A percentile compares a stretch with the other conserved stretches of the same genome.
Evolutionary conservation across 2,797 vertebrate species (phyloP).

Genomic region (Myripristis jacobus): DNA sequence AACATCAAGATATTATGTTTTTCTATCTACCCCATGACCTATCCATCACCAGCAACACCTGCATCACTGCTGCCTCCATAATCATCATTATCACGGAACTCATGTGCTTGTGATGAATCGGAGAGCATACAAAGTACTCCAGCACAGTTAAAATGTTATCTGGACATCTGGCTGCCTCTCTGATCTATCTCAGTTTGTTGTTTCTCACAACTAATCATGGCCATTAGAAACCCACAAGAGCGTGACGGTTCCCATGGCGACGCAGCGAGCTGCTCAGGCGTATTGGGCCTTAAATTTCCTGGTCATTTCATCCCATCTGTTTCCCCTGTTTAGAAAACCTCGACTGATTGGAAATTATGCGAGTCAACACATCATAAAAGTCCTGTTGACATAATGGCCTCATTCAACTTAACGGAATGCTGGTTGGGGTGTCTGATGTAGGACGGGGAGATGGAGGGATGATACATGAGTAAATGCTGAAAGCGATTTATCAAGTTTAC

Average conservation of each 20-base stretch:
- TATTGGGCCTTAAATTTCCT: conserved; percentile 57
- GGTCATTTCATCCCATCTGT: conserved; percentile 78
- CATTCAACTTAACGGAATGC: conserved; percentile 28
- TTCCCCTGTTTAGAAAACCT: conserved; percentile 62
- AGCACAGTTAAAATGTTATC: conserved; percentile 49
- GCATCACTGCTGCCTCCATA: conserved; percentile 46
- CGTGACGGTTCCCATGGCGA: conserved; percentile 77
- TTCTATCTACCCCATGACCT: background rate
- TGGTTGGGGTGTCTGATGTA: conserved; percentile 38
- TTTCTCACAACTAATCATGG: conserved; percentile 69
- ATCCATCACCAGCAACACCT: conserved; percentile 22
- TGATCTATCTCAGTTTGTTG: conserved; percentile 67
- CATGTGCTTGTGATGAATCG: conserved; percentile 60
- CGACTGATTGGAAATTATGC: conserved; percentile 59
- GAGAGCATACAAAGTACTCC: conserved; percentile 40
- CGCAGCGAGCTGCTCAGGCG: conserved; percentile 49
- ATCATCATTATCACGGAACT: conserved; percentile 44
- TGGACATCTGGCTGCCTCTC: conserved; percentile 73
- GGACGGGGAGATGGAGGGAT: conserved; percentile 39
- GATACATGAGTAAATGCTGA: background rate
- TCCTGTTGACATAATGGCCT: conserved; percentile 33
- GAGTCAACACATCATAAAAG: conserved; percentile 50
- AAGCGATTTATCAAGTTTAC: conserved; percentile 30
- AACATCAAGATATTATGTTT: no score
- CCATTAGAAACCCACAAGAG: conserved; percentile 71